These are phyloP conservation scores for Cheilinus undulatus DNA, from an alignment of 2,113 vertebrate genomes.

Conservation along the genomic window DNA sequence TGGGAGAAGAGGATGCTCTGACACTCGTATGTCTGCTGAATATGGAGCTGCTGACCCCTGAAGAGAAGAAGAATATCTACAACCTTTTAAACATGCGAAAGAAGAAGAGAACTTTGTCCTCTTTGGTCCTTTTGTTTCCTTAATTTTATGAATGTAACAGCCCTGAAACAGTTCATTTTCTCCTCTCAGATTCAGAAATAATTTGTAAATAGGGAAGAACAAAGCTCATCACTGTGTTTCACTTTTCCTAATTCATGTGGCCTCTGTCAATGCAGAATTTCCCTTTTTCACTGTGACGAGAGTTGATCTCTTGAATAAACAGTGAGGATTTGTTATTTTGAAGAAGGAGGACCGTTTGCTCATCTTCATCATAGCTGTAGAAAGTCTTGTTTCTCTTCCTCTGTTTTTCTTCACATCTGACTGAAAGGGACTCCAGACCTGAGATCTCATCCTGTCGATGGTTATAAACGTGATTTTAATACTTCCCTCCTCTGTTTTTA, in stretches of 20 bases:
- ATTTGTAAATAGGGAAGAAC: conserved; percentile 64
- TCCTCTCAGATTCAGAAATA: conserved; percentile 30
- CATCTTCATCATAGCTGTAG: conserved; percentile 5
- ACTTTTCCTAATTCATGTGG: conserved; percentile 37
- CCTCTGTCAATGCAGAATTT: not conserved
- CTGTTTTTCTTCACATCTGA: not conserved
- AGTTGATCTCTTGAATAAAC: conserved; percentile 60
- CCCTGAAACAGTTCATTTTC: not conserved
- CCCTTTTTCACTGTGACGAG: conserved; percentile 15
- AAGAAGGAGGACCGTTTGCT: not conserved
- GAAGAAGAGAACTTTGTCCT: not conserved
- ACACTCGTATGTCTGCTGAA: not conserved
- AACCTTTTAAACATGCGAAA: not conserved
- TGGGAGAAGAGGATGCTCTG: not conserved
- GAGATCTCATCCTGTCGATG: not conserved
- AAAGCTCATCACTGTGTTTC: conserved; percentile 37
- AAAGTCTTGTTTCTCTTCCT: conserved; percentile 3
- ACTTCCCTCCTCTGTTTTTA: conserved; percentile 13
- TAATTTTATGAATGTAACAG: conserved; percentile 44
- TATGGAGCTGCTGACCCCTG: not conserved
- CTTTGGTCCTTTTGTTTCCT: not conserved
- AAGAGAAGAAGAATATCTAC: conserved; percentile 1
- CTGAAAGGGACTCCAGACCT: conserved; percentile 19
- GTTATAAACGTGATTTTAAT: conserved; percentile 14
- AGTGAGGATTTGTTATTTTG: conserved; percentile 3